Evolutionary conservation across 2,888 invertebrate species (phyloP), one percentile per base, ranked within the genome.

Genomic region (Proisotoma minuta): DNA sequence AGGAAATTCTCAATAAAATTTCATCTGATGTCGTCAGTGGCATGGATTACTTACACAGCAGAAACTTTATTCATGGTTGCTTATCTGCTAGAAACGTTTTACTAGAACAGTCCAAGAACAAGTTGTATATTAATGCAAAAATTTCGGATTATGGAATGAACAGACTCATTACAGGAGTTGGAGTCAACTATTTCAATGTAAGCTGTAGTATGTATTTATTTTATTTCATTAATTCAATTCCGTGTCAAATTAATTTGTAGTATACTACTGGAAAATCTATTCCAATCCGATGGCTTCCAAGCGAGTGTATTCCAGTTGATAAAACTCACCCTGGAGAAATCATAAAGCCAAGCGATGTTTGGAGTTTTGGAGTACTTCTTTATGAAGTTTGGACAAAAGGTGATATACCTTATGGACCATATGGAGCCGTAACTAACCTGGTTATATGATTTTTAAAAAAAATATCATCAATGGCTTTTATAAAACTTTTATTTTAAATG

Each of bases 21-120:
- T n/a, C 64, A 1, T 22, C 43, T 1, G 69, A 69, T 48, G 26
- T 69, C 12, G 34, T 60, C 8, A 48, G 60, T 15, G 66, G 60
- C 0, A 62, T 60, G 51, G 66, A 64, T 27, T 69, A 69, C 52
- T 60, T 69, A 23, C 69, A 69, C 49, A 23, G 20, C 10, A 62
- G 34, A 29, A 48, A 53, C 3, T 56, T 66, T 3, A 29, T 66
- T 52, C 69, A 69, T 49, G 64, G 66, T n/a, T 62, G 62, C 12
- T 47, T 69, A 2, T 63, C 66, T n/a, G 69, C 66, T 1, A 58
- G 69, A 24, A 69, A 69, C 24, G 49, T 69, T 4, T 22, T 69
- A 5, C 22, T 69, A 5, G 50, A 66, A 39, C 54, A 59, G 20
- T 54, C n/a, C 10, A 18, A 10, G n/a, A 48, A 18, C 8, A 10